Evolutionary conservation across 1,140 invertebrate species (phyloP).

Genomic region (Drosophila eugracilis): DNA sequence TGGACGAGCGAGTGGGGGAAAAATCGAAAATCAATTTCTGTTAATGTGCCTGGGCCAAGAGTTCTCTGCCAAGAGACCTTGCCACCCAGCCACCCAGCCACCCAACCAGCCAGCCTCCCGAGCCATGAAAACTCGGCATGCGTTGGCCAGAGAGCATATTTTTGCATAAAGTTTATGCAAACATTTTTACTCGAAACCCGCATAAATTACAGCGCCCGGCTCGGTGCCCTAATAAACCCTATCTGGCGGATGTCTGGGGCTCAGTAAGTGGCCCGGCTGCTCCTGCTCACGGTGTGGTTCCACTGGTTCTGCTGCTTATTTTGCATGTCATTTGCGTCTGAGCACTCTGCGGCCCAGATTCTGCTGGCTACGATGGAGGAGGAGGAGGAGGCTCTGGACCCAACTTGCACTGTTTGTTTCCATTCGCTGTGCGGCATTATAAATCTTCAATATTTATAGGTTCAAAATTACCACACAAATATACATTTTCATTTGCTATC

Average conservation of each 20-base stretch:
- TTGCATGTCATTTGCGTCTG: slow-evolving; percentile 61
- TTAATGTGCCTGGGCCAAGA: slow-evolving; percentile 67
- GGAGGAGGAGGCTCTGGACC: no score
- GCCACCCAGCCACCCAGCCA: slow-evolving; percentile 2
- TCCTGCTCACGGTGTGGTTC: slow-evolving; percentile 11
- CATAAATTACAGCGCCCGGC: slow-evolving; percentile 49
- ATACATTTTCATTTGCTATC: slow-evolving; percentile 2
- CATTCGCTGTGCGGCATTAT: slow-evolving; percentile 31
- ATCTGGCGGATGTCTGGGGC: slow-evolving; percentile 48
- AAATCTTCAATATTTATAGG: slow-evolving; percentile 44
- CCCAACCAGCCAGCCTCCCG: neutral
- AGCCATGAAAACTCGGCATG: slow-evolving; percentile 23
- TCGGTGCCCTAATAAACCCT: slow-evolving; percentile 56
- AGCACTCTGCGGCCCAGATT: slow-evolving; percentile 32
- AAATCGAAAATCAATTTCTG: slow-evolving; percentile 80
- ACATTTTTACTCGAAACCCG: slow-evolving; percentile 63
- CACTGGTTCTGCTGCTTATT: slow-evolving; percentile 48
- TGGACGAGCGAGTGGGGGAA: slow-evolving; percentile 15
- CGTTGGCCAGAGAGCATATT: slow-evolving; percentile 58
- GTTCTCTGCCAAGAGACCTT: slow-evolving; percentile 8
- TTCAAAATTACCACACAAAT: slow-evolving; percentile 12
- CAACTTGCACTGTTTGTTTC: slow-evolving; percentile 18
- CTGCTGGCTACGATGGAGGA: neutral
- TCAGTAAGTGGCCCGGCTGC: slow-evolving; percentile 41
- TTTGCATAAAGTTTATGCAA: slow-evolving; percentile 65